Percentiles rank a stretch among this genome's conserved stretches.
Conservation (phyloP, 2,797 vertebrate species). For the Hyperoplus lanceolatus region DNA sequence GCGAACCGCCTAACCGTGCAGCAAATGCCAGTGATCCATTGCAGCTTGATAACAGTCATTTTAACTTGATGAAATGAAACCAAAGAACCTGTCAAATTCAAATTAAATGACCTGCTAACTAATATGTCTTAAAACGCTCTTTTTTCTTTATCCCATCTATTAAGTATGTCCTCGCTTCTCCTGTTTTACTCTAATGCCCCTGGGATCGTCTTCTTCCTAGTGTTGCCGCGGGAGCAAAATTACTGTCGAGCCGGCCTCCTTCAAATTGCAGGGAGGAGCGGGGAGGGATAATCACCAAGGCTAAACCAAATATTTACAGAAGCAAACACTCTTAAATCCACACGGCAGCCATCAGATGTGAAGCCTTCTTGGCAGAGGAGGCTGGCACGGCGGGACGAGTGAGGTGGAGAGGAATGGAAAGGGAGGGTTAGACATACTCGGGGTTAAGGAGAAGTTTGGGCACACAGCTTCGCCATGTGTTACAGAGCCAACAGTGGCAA, state of each 20-base stretch:
- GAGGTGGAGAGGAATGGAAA: conserved; percentile 41
- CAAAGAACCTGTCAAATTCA: conserved; percentile 65
- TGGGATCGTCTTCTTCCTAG: conserved; percentile 56
- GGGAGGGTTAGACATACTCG: conserved; percentile 19
- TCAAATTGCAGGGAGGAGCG: conserved; percentile 32
- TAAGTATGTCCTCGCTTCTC: conserved; percentile 63
- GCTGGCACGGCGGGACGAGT: conserved; percentile 51
- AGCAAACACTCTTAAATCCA: conserved; percentile 54
- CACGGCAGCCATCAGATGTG: conserved; percentile 60
- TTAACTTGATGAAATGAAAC: conserved; percentile 55
- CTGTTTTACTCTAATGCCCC: conserved; percentile 57
- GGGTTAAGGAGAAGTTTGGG: conserved; percentile 39
- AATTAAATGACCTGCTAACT: conserved; percentile 50
- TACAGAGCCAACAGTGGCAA: conserved; percentile 18
- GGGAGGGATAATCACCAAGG: conserved; percentile 8
- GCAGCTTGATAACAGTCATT: conserved; percentile 58
- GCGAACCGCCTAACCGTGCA: conserved; percentile 50
- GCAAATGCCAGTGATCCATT: conserved; percentile 62
- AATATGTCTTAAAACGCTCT: conserved; percentile 33
- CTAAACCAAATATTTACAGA: conserved; percentile 64
- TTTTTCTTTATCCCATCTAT: conserved; percentile 58
- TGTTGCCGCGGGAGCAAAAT: conserved; percentile 60
- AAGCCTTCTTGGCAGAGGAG: conserved; percentile 55
- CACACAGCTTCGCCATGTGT: conserved; percentile 11
- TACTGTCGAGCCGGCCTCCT: conserved; percentile 57